phyloP scores from a whole-genome alignment of 2,113 vertebrate genomes.

The Chaetops frenatus region DNA sequence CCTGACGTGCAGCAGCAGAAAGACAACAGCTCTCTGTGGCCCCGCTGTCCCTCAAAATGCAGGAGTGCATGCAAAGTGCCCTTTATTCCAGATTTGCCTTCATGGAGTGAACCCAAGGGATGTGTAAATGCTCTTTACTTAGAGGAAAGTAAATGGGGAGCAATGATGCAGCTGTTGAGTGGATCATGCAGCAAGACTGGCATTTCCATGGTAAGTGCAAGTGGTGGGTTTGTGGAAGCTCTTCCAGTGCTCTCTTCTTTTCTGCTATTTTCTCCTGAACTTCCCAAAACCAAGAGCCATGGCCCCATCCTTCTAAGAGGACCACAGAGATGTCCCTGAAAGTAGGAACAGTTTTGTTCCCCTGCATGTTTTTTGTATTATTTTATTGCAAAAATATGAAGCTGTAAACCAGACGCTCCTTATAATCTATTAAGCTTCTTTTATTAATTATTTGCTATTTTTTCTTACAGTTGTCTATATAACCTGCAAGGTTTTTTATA shows the following conservation, averaged over 20 bases:
- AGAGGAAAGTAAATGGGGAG: neutral
- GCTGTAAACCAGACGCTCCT: neutral
- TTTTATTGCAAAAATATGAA: neutral
- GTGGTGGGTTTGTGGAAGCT: neutral
- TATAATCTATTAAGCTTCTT: neutral
- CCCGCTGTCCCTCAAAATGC: neutral
- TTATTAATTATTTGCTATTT: neutral
- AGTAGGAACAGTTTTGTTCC: conserved; percentile 74
- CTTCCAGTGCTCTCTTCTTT: neutral
- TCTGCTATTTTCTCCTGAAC: neutral
- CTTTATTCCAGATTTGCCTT: neutral
- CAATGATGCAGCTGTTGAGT: neutral
- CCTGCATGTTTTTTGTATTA: conserved; percentile 20
- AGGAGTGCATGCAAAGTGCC: neutral
- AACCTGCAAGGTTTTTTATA: neutral
- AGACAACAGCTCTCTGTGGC: too few relatives aligned
- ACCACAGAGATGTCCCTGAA: conserved; percentile 63
- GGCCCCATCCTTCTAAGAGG: neutral
- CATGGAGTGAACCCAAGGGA: too few relatives aligned
- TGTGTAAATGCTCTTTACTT: neutral
- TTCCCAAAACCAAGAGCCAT: conserved; percentile 36
- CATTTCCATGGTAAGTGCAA: neutral
- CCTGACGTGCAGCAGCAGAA: neutral
- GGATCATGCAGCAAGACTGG: neutral
- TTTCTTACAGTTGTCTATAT: neutral